Conservation (phyloP, 2,113 vertebrate species). For the Montifringilla adamsi region DNA sequence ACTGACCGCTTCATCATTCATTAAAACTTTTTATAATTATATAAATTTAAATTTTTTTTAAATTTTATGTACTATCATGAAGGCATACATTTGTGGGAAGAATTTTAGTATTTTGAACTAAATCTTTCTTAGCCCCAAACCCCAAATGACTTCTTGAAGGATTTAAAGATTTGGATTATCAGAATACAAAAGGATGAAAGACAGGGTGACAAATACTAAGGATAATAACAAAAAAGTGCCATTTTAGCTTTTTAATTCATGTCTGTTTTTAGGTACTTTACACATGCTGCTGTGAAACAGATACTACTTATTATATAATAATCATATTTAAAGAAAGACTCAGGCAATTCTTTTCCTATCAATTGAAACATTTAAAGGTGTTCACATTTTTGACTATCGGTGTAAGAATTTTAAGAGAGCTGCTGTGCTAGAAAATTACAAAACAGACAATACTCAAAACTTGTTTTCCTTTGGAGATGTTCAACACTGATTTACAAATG, state of each 20-base stretch:
- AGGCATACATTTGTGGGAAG: not conserved
- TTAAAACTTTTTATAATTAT: not conserved
- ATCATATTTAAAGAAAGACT: not conserved
- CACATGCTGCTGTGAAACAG: conserved; percentile 19
- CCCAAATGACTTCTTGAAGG: conserved; percentile 34
- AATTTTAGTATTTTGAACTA: conserved; percentile 1
- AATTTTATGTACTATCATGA: not conserved
- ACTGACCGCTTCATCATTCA: not conserved
- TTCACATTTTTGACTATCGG: not conserved
- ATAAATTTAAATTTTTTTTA: not conserved
- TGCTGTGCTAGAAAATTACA: not conserved
- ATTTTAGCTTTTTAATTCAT: conserved; percentile 47
- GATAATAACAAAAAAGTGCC: conserved; percentile 48
- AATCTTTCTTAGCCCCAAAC: conserved; percentile 13
- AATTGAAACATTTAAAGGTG: not conserved
- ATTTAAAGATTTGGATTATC: conserved; percentile 65
- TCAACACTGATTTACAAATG: not conserved
- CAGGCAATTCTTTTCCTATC: not conserved
- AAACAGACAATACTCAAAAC: not conserved
- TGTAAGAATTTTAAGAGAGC: not conserved
- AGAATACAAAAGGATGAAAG: conserved; percentile 65
- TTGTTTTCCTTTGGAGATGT: not conserved
- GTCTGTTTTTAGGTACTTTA: not conserved
- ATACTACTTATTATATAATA: not conserved
- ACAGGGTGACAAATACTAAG: conserved; percentile 4